Percentiles rank a stretch among this genome's conserved stretches.
phyloP scores from a whole-genome alignment of 1,140 invertebrate species.

The Melanaphis sacchari region DNA sequence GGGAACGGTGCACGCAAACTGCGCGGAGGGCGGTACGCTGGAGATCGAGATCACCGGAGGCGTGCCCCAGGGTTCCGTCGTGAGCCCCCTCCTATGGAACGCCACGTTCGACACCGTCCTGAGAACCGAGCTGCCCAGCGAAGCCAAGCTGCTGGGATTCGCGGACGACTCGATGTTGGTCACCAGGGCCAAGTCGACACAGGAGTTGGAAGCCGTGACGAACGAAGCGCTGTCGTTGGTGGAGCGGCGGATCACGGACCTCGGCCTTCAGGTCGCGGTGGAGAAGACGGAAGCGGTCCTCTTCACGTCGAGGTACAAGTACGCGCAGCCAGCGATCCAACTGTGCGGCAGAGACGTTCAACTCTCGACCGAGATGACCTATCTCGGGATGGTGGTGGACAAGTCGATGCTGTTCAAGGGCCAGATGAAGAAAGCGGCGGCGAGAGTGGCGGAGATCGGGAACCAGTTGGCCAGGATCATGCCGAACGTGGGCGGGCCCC shows the following conservation, averaged over 20 bases:
- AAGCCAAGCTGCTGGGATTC: neutral
- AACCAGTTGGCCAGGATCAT: neutral
- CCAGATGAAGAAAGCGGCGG: neutral
- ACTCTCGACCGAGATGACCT: too few species aligned
- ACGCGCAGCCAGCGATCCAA: neutral
- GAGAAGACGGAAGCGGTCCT: neutral
- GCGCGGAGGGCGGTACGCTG: neutral
- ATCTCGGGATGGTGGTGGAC: too few species aligned
- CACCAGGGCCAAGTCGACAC: neutral
- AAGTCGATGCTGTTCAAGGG: too few species aligned
- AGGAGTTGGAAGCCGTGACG: neutral
- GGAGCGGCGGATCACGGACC: neutral
- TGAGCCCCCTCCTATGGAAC: constrained; percentile 39
- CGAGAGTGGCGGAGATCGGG: neutral
- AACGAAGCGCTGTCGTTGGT: neutral
- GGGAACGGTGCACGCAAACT: too few species aligned
- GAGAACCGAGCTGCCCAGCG: neutral
- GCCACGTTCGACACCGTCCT: neutral
- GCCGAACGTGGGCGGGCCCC: neutral
- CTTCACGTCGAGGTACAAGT: neutral
- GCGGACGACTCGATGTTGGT: constrained; percentile 14
- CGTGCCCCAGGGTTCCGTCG: constrained; percentile 32
- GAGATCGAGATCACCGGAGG: neutral
- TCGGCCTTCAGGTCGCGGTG: neutral
- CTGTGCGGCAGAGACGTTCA: neutral